Base-by-base conservation (phyloP, 2,113 vertebrate genomes). In the Limanda limanda region DNA sequence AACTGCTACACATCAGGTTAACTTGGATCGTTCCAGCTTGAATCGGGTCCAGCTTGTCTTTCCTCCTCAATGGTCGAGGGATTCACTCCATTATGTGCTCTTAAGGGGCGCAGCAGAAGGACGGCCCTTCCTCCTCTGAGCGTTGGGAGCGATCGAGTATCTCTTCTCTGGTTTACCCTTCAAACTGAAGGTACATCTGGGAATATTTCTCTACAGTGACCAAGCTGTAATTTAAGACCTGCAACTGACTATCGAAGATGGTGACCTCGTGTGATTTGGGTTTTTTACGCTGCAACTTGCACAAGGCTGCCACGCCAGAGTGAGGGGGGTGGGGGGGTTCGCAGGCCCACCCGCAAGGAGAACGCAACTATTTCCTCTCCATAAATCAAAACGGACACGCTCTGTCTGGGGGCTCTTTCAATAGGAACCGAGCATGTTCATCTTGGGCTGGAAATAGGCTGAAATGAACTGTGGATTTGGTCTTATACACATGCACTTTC, bases 281-380 rank as follows among this genome's bases (percentile, higher is more conserved):
- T 65, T 48, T 31, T 31, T 89, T 74, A 77, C 10, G 71, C 84
- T 86, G 86, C 85, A 88, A 79, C 73, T 84, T 80, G 87, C 62
- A 74, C 81, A 71, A 87, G 72, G 70, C 79, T 17, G 42, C 85
- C 76, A 81, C 79, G 71, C 74, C 75, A 79, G 80, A 84, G 69
- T 6, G 17, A 56, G 51, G 27, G 14, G 68, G 80, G 25, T 27
- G 25, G 47, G 47, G 47, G 85, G 70, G 72, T 88, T 90, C 79
- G 71, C 65, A 71, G 83, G 88, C 88, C 83, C 90, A 92, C 87
- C 86, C 84, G 77, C 83, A 78, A 91, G 67, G 82, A 85, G 68
- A 91, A 79, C 79, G 25, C 70, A 87, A 83, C 71, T 88, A 92
- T 92, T 93, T 93, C 87, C 91, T 89, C 78, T 89, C 79, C 91